Evolutionary conservation across 2,113 vertebrate genomes (phyloP).

Genomic region (Heptranchias perlo): DNA sequence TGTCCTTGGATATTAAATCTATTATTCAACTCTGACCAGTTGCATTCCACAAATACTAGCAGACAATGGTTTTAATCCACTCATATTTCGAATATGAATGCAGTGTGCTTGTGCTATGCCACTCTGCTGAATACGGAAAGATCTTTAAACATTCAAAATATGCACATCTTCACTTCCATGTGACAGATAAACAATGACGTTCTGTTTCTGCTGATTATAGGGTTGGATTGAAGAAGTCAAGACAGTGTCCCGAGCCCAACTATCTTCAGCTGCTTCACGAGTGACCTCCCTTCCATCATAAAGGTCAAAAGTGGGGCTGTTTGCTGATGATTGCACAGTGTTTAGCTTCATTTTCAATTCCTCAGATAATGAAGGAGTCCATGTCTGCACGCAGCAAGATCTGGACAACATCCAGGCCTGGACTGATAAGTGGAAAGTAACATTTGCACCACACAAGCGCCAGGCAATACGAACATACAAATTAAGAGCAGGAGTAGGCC

Average conservation of each 20-base stretch:
- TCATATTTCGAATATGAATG: not conserved
- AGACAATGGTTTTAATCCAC: not conserved
- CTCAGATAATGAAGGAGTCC: not conserved
- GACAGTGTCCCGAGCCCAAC: not conserved
- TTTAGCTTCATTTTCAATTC: not conserved
- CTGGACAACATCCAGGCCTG: not conserved
- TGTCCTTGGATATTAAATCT: not conserved
- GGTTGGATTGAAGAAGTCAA: not conserved
- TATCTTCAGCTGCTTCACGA: not conserved
- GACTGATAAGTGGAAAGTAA: not conserved
- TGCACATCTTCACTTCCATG: not conserved
- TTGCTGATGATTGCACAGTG: not conserved
- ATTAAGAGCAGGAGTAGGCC: no score
- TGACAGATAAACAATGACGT: not conserved
- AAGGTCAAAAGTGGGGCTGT: not conserved
- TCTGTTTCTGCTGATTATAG: not conserved
- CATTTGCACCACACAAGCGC: not conserved
- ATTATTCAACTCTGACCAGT: not conserved
- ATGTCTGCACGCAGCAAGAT: not conserved
- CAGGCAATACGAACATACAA: no score
- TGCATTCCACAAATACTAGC: not conserved
- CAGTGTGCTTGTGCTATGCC: not conserved
- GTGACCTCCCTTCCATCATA: not conserved
- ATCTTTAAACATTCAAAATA: not conserved
- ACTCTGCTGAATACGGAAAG: not conserved